A percentile compares a stretch with the other conserved stretches of the same genome.
phyloP scores from a whole-genome alignment of 1,140 invertebrate species.

The Sycophaga agraensis region DNA sequence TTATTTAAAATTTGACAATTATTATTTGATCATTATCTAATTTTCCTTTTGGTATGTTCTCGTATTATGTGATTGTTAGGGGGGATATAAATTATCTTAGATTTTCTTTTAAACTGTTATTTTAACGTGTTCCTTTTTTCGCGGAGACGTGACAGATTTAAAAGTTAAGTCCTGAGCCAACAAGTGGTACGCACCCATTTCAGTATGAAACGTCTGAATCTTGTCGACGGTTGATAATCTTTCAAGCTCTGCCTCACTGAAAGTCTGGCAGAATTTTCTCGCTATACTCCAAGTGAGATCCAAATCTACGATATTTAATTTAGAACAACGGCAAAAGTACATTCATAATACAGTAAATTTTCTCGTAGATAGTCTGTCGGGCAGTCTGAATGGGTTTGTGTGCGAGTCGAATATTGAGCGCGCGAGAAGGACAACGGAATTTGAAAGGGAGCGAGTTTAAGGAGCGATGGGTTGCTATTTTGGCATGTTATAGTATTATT shows the following conservation, averaged over 20 bases:
- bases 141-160: constrained; percentile 18
- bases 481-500: too few relatives aligned
- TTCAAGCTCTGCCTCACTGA: constrained; percentile 26
- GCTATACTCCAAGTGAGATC: not conserved
- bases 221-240: constrained; percentile 1
- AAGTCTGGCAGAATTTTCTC: constrained; percentile 4
- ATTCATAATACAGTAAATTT: too few relatives aligned
- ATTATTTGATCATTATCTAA: constrained; percentile 28
- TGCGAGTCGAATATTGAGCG: too few relatives aligned
- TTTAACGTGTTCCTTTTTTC: constrained; percentile 9
- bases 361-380: too few relatives aligned
- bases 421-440: too few relatives aligned
- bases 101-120: constrained; percentile 8
- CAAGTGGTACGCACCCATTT: constrained; percentile 24
- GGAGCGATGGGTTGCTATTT: too few relatives aligned
- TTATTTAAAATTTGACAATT: constrained; percentile 27
- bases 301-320: constrained; percentile 21
- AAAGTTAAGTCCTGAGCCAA: constrained; percentile 18
- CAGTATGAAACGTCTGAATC: constrained; percentile 25
- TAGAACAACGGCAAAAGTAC: constrained; percentile 3
- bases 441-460: too few relatives aligned
- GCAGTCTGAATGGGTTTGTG: too few relatives aligned
- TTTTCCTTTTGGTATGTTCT: constrained; percentile 7
- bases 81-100: constrained; percentile 18
- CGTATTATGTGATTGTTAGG: constrained; percentile 18